phyloP scores from a whole-genome alignment of 2,113 vertebrate species.

The Ancistrus triradiatus region DNA sequence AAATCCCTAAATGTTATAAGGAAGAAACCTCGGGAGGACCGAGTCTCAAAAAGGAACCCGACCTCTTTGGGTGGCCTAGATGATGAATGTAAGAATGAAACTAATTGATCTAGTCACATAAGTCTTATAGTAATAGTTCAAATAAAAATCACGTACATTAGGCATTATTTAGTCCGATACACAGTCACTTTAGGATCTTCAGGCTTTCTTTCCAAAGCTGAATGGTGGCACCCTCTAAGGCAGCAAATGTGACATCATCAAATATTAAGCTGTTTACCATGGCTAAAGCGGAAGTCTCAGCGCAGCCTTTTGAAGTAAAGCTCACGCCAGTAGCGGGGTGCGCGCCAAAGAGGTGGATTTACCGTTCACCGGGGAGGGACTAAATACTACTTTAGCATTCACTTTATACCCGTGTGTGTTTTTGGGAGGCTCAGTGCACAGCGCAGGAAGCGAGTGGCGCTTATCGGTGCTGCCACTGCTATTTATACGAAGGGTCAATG shows the following conservation, averaged over 20 bases:
- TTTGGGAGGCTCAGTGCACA: neutral
- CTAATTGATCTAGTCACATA: too few species aligned
- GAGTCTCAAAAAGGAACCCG: too few species aligned
- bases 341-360: slow-evolving; percentile 29
- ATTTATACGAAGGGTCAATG: neutral
- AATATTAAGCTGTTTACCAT: slow-evolving; percentile 67
- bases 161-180: too few species aligned
- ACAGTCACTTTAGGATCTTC: too few species aligned
- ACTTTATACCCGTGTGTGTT: slow-evolving; percentile 47
- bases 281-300: slow-evolving; percentile 49
- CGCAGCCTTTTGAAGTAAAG: slow-evolving; percentile 59
- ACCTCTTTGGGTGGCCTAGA: too few species aligned
- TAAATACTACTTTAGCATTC: slow-evolving; percentile 52
- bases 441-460: too few species aligned
- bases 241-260: slow-evolving; percentile 52
- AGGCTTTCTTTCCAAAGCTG: neutral
- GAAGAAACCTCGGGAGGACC: too few species aligned
- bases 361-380: slow-evolving; percentile 8
- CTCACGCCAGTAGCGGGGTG: slow-evolving; percentile 32
- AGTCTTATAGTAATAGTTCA: too few species aligned
- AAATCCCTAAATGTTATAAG: too few species aligned
- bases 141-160: too few species aligned
- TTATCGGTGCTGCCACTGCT: too few species aligned
- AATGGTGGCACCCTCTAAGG: slow-evolving; percentile 24
- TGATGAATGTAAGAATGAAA: too few species aligned